Base-by-base conservation (phyloP, 2,888 invertebrate species). In the Melanotus villosus region DNA sequence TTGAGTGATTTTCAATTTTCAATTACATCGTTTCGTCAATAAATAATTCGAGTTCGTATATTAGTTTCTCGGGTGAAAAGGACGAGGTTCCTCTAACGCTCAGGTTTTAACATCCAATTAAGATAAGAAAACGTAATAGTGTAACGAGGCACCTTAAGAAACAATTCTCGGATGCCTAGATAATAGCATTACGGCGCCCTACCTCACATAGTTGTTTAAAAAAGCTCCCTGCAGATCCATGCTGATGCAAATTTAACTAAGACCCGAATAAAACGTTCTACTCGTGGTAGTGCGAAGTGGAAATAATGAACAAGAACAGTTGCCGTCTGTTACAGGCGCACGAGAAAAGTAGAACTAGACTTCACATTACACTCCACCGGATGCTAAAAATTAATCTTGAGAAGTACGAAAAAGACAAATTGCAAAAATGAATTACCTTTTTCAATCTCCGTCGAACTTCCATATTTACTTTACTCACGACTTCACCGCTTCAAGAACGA, bases 231-330 rank as follows among this genome's bases (percentile, higher is more conserved):
- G 23, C 45, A 59, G 59, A 59, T 59, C 45, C 59, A 43, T 45
- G 45, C 43, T 59, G 45, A 59, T 62, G 50, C 50, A 62, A 47
- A 62, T 62, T 62, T 62, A 62, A 62, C 62, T 62, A 50, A 62
- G 12, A 50, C 50, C 62, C 50, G 62, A 62, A 50, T 62, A 62
- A 62, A 59, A 50, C 16, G 36, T 36, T 62, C 26, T 62, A 38
- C 56, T 56, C 38, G 34, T 19, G 47, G 21, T 50, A 50, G 62
- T 62, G 62, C 26, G 62, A 62, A 62, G 62, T 62, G 62, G 62
- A 62, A 62, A 62, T 62, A 62, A 62, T 62, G 50, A 36, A 50
- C 45, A 50, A 62, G 62, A 62, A 62, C 36, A 23, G 62, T 34
- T 50, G 62, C 50, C 36, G 36, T 50, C 38, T 62, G 38, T 36